Conservation (phyloP, 1,140 invertebrate genomes). For the Thaumetopoea pityocampa region DNA sequence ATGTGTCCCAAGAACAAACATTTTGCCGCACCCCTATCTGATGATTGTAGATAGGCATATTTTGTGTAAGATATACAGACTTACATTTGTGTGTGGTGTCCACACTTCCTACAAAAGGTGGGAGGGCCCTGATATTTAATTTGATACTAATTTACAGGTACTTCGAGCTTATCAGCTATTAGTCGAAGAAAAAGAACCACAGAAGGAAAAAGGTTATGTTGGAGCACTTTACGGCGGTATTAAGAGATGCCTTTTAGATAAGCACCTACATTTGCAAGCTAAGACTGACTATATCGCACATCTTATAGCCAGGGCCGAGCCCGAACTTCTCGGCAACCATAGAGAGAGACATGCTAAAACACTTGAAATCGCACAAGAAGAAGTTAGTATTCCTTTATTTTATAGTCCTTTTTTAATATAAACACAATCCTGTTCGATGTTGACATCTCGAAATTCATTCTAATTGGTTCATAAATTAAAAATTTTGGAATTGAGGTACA, state of each 20-base stretch:
- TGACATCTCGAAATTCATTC: no score
- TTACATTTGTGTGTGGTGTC: no score
- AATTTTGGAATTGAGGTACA: no score
- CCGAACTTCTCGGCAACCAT: conserved; percentile 88
- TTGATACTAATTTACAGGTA: conserved; percentile 71
- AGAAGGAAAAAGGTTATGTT: conserved; percentile 92
- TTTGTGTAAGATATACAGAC: no score
- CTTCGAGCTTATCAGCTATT: conserved; percentile 90
- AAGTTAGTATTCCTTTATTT: conserved; percentile 76
- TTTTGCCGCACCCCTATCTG: no score
- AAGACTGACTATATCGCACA: conserved; percentile 91
- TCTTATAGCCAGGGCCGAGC: conserved; percentile 91
- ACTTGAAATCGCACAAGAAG: conserved; percentile 95
- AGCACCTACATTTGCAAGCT: conserved; percentile 90
- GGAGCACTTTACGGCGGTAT: conserved; percentile 90
- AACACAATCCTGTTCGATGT: no score
- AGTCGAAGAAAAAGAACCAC: conserved; percentile 88
- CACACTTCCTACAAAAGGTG: no score
- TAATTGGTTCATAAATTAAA: no score
- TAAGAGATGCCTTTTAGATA: conserved; percentile 88
- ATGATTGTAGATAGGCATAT: no score
- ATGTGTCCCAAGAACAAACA: no score
- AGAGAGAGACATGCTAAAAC: conserved; percentile 96
- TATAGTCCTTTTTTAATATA: no score
- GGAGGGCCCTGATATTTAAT: no score